Base-by-base conservation (phyloP, 37 sponge, comb jelly and placozoan species). In the Ephydatia muelleri region DNA sequence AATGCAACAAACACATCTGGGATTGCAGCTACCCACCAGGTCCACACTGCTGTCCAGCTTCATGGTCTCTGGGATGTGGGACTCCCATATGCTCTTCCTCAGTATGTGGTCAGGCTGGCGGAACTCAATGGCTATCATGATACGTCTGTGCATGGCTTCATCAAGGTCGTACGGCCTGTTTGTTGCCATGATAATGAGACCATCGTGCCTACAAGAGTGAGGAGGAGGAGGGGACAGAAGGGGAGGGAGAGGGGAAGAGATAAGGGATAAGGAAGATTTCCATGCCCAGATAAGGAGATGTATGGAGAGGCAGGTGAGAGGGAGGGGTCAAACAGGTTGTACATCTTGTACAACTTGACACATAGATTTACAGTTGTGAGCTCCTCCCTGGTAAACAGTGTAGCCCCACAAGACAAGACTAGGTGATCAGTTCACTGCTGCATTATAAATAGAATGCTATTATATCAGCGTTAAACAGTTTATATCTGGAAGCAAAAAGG, bases 141-240 rank as follows among this genome's bases (percentile, higher is more conserved):
- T 91, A 11, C 94, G 75, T 2, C 94, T 66, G 30, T 94, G 94
- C 94, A 94, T 94, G 27, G 94, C 94, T 67, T 94, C 94, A 78
- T 94, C 94, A 29, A 94, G 86, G 74, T 94, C 94, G 87, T 89
- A 94, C 0, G 94, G 94, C 23, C 94, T 81, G 80, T 94, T 94
- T 66, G 94, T 94, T 26, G 94, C 94, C 94, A 94, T 79, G 64
- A 94, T 85, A 65, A 94, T 94, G 49, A 94, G 85, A 71, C 95
- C 95, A 85, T 94, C 92, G 79, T 94, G 95, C 67, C 94, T 94
- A 28, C 28, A n/a, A 2, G 22, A 48, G 67, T 21, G 27, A 25
- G 32, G 78, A 23, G 48, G 25, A 3, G 57, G 43, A 3, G 27
- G 65, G 0, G 81, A n/a, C n/a, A n/a, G n/a, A n/a, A 2, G 81